Percentiles rank a stretch among this genome's conserved stretches.
These are phyloP conservation scores for Apamea monoglypha DNA, from an alignment of 2,888 invertebrate species.

Conservation along the genomic window DNA sequence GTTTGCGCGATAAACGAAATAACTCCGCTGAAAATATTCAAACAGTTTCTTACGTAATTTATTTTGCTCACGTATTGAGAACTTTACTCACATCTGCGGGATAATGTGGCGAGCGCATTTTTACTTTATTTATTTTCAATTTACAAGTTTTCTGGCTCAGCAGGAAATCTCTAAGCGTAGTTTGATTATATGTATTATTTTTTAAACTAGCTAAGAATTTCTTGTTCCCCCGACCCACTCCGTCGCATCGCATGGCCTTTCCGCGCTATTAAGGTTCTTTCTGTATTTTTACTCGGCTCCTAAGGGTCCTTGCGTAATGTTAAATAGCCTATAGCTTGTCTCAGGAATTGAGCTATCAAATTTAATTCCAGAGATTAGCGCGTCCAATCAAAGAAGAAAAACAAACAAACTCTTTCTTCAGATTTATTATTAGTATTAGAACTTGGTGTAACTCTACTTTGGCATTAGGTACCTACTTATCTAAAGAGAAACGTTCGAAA, in stretches of 20 bases:
- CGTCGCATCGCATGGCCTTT: no score
- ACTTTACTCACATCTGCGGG: background rate
- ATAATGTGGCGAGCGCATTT: constrained; percentile 11
- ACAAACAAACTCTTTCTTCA: no score
- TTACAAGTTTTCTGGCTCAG: constrained; percentile 5
- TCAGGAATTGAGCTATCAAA: no score
- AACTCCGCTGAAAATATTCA: constrained; percentile 22
- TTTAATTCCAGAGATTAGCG: no score
- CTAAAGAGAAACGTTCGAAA: no score
- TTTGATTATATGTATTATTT: constrained; percentile 4
- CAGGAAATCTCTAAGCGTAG: background rate
- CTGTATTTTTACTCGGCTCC: no score
- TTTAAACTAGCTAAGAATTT: background rate
- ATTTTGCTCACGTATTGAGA: constrained; percentile 21
- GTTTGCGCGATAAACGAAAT: constrained; percentile 3
- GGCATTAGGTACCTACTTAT: background rate
- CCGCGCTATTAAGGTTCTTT: no score
- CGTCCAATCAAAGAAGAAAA: no score
- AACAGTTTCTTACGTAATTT: constrained; percentile 37
- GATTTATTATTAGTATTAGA: background rate
- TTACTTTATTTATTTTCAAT: background rate
- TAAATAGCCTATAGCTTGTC: no score
- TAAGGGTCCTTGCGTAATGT: no score
- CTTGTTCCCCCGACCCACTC: no score
- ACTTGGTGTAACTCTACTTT: background rate